phyloP scores from a whole-genome alignment of 2,797 vertebrate species.

The Chiroxiphia lanceolata region DNA sequence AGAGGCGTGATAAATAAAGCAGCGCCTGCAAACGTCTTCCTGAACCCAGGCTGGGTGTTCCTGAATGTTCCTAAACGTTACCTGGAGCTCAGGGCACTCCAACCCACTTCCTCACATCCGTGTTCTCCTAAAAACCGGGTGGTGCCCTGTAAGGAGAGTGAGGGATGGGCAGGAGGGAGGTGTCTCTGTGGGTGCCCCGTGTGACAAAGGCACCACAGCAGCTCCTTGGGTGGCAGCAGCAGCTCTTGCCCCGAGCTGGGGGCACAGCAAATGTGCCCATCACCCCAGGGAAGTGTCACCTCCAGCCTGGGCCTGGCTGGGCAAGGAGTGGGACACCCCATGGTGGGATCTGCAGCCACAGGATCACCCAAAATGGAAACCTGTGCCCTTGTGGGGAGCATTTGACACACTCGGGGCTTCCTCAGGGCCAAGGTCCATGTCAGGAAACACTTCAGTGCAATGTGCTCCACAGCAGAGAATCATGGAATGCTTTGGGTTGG shows the following conservation, averaged over 20 bases:
- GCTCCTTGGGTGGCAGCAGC: not conserved
- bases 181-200: fast-evolving
- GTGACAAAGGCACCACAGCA: fast-evolving
- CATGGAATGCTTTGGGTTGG: not conserved
- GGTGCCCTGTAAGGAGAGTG: not conserved
- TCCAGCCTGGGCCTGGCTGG: not conserved
- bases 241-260: not conserved
- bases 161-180: not conserved
- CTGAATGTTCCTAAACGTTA: not conserved
- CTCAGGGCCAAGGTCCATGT: too few species aligned
- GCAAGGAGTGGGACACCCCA: fast-evolving
- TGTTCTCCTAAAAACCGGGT: fast-evolving
- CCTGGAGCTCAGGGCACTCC: not conserved
- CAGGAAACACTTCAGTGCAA: fast-evolving
- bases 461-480: not conserved
- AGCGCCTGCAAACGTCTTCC: not conserved
- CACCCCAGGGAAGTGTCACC: not conserved
- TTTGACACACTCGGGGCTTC: not conserved
- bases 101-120: not conserved
- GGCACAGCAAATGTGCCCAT: not conserved
- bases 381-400: not conserved
- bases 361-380: not conserved
- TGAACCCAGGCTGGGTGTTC: not conserved
- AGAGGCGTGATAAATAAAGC: not conserved
- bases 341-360: not conserved